Base-by-base conservation (phyloP, 2,113 vertebrate genomes). In the Gadus chalcogrammus region DNA sequence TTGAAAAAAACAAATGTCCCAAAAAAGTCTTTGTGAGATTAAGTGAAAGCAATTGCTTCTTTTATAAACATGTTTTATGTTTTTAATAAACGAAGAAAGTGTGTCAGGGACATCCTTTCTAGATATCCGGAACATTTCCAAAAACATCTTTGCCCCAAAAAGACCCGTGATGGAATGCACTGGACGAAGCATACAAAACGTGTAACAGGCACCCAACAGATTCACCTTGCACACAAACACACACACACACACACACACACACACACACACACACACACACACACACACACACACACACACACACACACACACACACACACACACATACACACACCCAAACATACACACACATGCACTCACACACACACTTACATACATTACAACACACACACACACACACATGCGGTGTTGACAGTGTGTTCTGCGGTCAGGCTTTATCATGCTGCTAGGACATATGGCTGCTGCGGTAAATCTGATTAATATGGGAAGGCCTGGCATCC, bases 401-500 rank as follows among this genome's bases (percentile, higher is more conserved):
- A 79, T 71, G 80, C 77, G 68, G 80, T 69, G 78, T 81, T 87
- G 85, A 83, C 81, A 79, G 82, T 68, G 76, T 55, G 38, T 85
- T 83, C 77, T 69, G 73, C 73, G 76, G 78, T 82, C 59, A 83
- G 86, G 79, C 88, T 87, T 87, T 58, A 85, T 91, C 91, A 88
- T 60, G 89, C 91, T 91, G 90, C 75, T 88, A 64, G 61, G 84
- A 89, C 91, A 93, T 93, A 93, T 92, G 91, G 91, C 81, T 88
- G 75, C 80, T 87, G 85, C 79, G 48, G 83, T 80, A 92, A 91
- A 91, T 90, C 88, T 89, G 92, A 91, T 92, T 90, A 92, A 90
- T 90, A 88, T 85, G 84, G 86, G 87, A 87, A 75, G 84, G 79
- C 82, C 74, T 42, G 79, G 79, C 81, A 77, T 79, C 84, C 82